Base-by-base conservation (phyloP, 2,797 vertebrate species). In the Pseudopleuronectes americanus region DNA sequence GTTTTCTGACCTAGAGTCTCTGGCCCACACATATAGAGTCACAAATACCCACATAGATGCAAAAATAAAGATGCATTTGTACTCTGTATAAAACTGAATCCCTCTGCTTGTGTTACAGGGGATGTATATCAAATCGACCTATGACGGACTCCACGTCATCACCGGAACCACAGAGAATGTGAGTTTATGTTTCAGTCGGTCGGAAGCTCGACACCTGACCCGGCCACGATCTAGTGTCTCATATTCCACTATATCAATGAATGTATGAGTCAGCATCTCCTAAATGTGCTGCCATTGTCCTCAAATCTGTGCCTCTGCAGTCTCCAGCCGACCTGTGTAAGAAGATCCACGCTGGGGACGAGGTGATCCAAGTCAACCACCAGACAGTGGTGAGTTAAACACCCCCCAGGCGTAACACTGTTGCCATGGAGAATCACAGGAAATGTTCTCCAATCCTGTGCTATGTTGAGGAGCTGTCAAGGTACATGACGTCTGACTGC, bases 301-400 rank as follows among this genome's bases (percentile, higher is more conserved):
- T 22, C 57, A 14, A 28, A 38, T 54, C 38, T 68, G 41, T 67
- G 43, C 60, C 31, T 64, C 63, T 79, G 56, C 83, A 95, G 94
- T 95, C 94, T 84, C 94, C 94, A 33, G 94, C 94, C 41, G 94
- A 95, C 86, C 94, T 86, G 71, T 95, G 94, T 84, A 95, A 95
- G 91, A 95, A 95, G 90, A 95, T 95, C 84, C 94, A 95, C 6
- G 93, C 94, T 7, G 94, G 94, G 33, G 94, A 95, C 5, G 94
- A 95, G 80, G 94, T 95, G 71, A 95, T 95, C 75, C 94, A 95
- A 89, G 94, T 95, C 89, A 95, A 95, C 85, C 93, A 94, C 76
- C 94, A 95, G 85, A 95, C 94, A 64, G 94, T 95, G 93, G 94
- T 95, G 87, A 93, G 94, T 92, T 26, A 57, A 52, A 57, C 26